phyloP scores from a whole-genome alignment of 2,888 invertebrate genomes.

The Eurois occulta region DNA sequence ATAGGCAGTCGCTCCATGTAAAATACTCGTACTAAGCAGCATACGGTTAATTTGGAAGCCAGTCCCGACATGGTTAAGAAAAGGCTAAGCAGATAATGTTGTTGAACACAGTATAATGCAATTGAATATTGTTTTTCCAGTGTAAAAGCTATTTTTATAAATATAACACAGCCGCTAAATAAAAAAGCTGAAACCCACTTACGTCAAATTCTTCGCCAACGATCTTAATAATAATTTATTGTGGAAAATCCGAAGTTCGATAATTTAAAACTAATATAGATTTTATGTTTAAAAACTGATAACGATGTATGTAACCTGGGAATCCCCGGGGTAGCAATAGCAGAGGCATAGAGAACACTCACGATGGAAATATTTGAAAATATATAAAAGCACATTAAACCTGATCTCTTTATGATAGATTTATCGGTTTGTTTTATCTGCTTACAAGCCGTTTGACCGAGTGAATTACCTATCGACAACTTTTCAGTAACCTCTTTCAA shows the following conservation, averaged over 20 bases:
- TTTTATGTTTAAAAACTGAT: conserved; percentile 17
- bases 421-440: conserved; percentile 29
- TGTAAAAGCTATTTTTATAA: neutral
- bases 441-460: neutral
- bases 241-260: conserved; percentile 7
- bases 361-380: conserved; percentile 2
- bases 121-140: neutral
- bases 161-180: neutral
- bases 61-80: neutral
- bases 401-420: conserved; percentile 2
- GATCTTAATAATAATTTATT: neutral
- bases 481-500: neutral
- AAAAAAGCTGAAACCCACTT: neutral
- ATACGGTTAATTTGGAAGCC: neutral
- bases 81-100: neutral
- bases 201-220: neutral
- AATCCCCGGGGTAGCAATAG: conserved; percentile 21
- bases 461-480: neutral
- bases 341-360: neutral
- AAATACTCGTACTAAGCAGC: neutral
- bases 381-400: neutral
- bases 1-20: no score
- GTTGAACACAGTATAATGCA: neutral
- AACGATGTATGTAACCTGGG: conserved; percentile 13
- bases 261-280: neutral